Base-by-base conservation (phyloP, 2,888 invertebrate genomes). In the Eupelmus urozonus region DNA sequence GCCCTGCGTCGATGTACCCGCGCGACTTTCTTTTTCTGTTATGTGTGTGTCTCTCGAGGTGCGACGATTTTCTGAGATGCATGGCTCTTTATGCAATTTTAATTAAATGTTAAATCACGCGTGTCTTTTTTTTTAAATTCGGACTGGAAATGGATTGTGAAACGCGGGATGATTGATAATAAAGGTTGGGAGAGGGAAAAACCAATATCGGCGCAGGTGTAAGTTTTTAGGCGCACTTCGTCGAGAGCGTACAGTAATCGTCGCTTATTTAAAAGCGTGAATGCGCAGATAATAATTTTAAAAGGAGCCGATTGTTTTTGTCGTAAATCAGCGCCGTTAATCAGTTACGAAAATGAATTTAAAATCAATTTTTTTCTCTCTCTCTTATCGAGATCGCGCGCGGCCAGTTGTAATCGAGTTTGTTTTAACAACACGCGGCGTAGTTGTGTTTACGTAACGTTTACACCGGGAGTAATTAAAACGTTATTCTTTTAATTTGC, bases 401-500 rank as follows among this genome's bases (percentile, higher is more conserved):
- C 11, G 23, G 51, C n/a, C n/a, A 20, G 49, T 42, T 25, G 29
- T 53, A 62, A 71, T 71, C 51, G 62, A 71, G 59, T 60, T 71
- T n/a, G 29, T 62, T 62, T 71, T 62, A 62, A 71, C 53, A 25
- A 34, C 57, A n/a, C 5, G 62, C 34, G 23, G 5, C n/a, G n/a
- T n/a, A n/a, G n/a, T n/a, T n/a, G n/a, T 9, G 29, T 60, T 27
- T 70, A 20, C 18, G 23, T 42, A 40, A 40, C 16, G 7, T 66
- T 49, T 5, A 42, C 25, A 75, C 71, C 59, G 72, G 73, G 75
- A 81, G 79, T 82, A 82, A 84, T 82, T 81, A 75, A 84, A 81
- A 66, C 66, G 69, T 76, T 59, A 40, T 55, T 65, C 34, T 51
- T 27, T 23, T 13, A 16, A n/a, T 69, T 51, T 60, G 51, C 51